These are phyloP conservation scores for Corythoichthys haematopterus DNA, from an alignment of 2,113 vertebrate genomes.

Conservation along the genomic window DNA sequence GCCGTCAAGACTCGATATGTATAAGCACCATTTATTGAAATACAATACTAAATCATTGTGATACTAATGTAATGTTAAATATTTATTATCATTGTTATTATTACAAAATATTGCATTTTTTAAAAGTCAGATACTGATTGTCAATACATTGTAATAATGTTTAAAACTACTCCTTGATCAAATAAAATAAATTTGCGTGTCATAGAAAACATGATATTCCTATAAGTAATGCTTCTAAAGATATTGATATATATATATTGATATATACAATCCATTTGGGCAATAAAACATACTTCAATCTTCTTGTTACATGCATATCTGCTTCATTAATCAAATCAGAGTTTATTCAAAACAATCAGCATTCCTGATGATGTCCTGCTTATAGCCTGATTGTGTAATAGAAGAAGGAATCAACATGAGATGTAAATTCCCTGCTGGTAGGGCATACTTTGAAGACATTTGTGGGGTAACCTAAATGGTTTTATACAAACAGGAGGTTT, in stretches of 20 bases:
- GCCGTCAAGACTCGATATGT: not conserved
- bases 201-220: not conserved
- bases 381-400: slow-evolving; percentile 28
- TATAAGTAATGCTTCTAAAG: no score
- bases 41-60: not conserved
- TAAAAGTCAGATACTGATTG: not conserved
- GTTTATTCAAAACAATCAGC: not conserved
- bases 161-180: not conserved
- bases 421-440: not conserved
- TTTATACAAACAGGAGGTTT: not conserved
- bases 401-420: slow-evolving; percentile 6
- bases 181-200: not conserved
- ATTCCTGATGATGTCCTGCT: slow-evolving; percentile 1
- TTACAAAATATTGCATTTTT: not conserved
- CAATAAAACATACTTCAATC: not conserved
- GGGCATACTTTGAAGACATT: not conserved
- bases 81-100: not conserved
- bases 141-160: no score
- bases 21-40: not conserved
- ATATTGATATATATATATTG: no score
- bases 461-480: not conserved
- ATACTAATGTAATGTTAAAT: not conserved
- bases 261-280: not conserved
- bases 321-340: not conserved
- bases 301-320: not conserved